A percentile compares a stretch with the other conserved stretches of the same genome.
Evolutionary conservation across 2,888 invertebrate genomes (phyloP).

Genomic region (Drosophila dives): DNA sequence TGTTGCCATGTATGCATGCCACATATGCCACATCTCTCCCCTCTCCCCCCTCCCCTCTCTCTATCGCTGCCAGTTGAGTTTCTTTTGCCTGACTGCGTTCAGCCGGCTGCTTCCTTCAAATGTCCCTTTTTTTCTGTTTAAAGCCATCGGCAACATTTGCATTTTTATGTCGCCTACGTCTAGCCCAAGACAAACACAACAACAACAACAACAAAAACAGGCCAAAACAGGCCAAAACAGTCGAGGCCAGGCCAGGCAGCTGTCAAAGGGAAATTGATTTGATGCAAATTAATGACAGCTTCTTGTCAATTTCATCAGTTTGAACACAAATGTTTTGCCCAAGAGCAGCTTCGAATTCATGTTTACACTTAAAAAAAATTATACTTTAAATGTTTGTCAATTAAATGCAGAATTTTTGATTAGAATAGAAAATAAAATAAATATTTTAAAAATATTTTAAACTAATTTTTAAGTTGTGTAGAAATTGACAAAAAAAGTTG

Average conservation of each 20-base stretch:
- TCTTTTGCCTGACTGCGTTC: constrained; percentile 2
- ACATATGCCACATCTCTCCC: constrained; percentile 62
- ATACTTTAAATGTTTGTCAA: too few species aligned
- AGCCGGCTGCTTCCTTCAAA: constrained; percentile 1
- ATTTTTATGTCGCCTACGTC: constrained; percentile 69
- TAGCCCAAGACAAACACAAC: constrained; percentile 21
- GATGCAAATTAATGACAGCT: constrained; percentile 80
- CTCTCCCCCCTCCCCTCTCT: constrained; percentile 36
- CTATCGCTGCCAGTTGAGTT: constrained; percentile 40
- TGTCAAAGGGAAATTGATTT: constrained; percentile 78
- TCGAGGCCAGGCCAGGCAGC: constrained; percentile 36
- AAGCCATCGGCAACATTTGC: constrained; percentile 66
- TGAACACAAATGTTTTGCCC: background rate
- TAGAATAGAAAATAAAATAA: background rate
- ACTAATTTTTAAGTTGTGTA: background rate
- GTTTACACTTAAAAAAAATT: constrained; percentile 30
- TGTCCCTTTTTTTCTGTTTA: constrained; percentile 30
- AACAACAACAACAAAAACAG: constrained; percentile 4
- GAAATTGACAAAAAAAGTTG: background rate
- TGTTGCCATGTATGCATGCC: constrained; percentile 62
- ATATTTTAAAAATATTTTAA: background rate
- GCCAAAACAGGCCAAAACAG: background rate
- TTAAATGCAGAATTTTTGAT: background rate
- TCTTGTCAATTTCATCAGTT: constrained; percentile 69
- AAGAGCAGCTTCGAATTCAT: constrained; percentile 27